phyloP scores from a whole-genome alignment of 2,888 invertebrate genomes.

The Prosapia bicincta region DNA sequence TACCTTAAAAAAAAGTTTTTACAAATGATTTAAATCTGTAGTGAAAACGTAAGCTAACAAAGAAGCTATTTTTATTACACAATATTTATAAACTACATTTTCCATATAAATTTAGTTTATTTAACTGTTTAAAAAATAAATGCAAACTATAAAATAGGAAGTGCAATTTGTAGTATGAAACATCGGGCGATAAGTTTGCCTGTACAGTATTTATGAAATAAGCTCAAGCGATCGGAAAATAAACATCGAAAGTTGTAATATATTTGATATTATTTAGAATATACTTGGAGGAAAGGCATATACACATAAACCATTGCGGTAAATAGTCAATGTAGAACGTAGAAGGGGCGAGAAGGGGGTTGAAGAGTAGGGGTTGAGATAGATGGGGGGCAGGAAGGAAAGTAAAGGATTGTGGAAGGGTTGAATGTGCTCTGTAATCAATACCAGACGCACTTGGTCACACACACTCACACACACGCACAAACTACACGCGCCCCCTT shows the following conservation, averaged over 20 bases:
- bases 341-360: not conserved
- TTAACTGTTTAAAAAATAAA: too few species aligned
- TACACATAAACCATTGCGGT: not conserved
- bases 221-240: not conserved
- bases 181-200: not conserved
- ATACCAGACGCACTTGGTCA: not conserved
- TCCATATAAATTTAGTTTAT: too few species aligned
- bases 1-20: too few species aligned
- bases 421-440: not conserved
- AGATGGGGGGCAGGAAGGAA: not conserved
- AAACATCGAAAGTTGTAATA: not conserved
- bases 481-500: not conserved
- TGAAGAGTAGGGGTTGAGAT: not conserved
- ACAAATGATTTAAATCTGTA: too few species aligned
- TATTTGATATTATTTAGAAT: not conserved
- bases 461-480: not conserved
- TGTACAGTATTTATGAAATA: not conserved
- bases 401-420: conserved; percentile 2
- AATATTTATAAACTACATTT: too few species aligned
- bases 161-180: not conserved
- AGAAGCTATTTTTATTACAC: too few species aligned
- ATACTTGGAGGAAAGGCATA: not conserved
- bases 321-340: not conserved
- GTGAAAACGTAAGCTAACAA: too few species aligned
- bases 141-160: too few species aligned